Conservation (phyloP, 64 coral and sea anemone species). For the Stichodactyla mertensii region DNA sequence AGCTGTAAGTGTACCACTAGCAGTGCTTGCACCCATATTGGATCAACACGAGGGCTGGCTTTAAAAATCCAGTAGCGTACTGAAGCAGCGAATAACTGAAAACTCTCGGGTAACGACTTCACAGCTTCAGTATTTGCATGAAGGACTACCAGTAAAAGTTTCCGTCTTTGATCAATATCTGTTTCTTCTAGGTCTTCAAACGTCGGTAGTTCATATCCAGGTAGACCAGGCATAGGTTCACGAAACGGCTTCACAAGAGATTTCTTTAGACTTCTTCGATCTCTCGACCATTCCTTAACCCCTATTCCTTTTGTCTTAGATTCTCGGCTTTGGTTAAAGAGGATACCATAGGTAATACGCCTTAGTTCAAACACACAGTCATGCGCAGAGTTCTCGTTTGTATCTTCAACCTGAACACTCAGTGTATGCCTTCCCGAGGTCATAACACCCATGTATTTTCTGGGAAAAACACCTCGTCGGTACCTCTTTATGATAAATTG, state of each 20-base stretch:
- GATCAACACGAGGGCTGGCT: no score
- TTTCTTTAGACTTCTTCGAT: slow-evolving; percentile 10
- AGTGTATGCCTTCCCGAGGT: slow-evolving; percentile 25
- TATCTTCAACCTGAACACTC: slow-evolving; percentile 47
- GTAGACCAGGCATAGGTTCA: background rate
- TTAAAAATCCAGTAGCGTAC: no score
- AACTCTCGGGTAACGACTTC: slow-evolving; percentile 2
- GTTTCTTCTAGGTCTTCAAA: slow-evolving; percentile 19
- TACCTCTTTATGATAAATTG: slow-evolving; percentile 32
- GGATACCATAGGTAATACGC: slow-evolving; percentile 42
- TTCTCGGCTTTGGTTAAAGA: background rate
- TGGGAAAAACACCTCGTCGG: slow-evolving; percentile 48
- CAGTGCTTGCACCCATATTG: no score
- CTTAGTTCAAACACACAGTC: slow-evolving; percentile 40
- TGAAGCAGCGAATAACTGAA: slow-evolving; percentile 47
- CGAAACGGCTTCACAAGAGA: slow-evolving; percentile 12
- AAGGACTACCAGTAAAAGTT: slow-evolving; percentile 32
- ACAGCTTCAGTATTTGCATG: slow-evolving; percentile 17
- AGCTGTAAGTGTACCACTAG: no score
- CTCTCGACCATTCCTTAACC: slow-evolving; percentile 57
- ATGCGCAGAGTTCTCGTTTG: slow-evolving; percentile 42
- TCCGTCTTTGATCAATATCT: background rate
- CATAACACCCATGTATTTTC: slow-evolving; percentile 29
- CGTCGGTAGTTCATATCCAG: slow-evolving; percentile 18
- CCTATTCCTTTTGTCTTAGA: background rate